phyloP scores from a whole-genome alignment of 2,888 invertebrate genomes.

The Epistrophella euchroma region DNA sequence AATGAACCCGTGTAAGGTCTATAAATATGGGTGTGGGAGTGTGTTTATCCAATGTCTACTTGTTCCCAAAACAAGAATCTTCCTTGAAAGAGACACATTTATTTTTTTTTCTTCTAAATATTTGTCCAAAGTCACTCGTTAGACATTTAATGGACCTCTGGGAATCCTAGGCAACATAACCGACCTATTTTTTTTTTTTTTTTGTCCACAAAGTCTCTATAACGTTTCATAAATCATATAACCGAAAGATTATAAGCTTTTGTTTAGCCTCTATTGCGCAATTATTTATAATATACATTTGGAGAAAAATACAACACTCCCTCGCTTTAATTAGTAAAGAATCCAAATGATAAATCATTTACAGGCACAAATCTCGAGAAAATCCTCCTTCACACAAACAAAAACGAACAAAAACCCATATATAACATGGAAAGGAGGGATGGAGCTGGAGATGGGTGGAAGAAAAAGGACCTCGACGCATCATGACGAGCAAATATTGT shows the following conservation, averaged over 20 bases:
- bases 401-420: background rate
- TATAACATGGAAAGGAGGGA: background rate
- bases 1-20: background rate
- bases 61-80: background rate
- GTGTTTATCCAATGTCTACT: background rate
- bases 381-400: constrained; percentile 49
- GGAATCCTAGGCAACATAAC: background rate
- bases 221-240: constrained; percentile 24
- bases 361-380: constrained; percentile 26
- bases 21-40: background rate
- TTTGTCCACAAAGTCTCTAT: constrained; percentile 1
- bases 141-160: background rate
- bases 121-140: background rate
- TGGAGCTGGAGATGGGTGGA: background rate
- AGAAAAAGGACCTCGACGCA: constrained; percentile 1
- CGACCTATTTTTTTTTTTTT: background rate
- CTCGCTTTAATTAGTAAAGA: constrained; percentile 26
- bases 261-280: background rate
- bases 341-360: constrained; percentile 40
- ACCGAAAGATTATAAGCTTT: constrained; percentile 31
- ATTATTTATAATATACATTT: background rate
- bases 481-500: constrained; percentile 47
- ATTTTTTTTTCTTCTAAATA: background rate
- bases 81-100: constrained; percentile 1
- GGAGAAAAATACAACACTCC: background rate